Percentiles rank a stretch among this genome's conserved stretches.
These are phyloP conservation scores for Nymphalis urticae DNA, from an alignment of 2,888 invertebrate genomes.

Conservation along the genomic window DNA sequence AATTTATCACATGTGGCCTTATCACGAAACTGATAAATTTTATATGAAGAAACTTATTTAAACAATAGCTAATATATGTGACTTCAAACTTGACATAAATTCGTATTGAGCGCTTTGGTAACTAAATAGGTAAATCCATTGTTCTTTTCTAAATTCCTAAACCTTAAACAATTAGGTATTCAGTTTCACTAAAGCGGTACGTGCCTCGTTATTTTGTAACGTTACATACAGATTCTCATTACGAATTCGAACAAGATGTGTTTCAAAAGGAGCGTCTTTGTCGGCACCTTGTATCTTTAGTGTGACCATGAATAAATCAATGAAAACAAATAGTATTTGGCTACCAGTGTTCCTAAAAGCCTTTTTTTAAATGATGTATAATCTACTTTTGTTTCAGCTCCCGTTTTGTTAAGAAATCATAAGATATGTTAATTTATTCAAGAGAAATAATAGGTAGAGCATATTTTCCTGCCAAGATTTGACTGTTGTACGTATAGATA, in stretches of 20 bases:
- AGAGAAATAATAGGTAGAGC: slow-evolving; percentile 74
- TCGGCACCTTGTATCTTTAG: slow-evolving; percentile 73
- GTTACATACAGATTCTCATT: slow-evolving; percentile 71
- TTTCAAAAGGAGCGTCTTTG: slow-evolving; percentile 71
- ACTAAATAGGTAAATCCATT: slow-evolving; percentile 33
- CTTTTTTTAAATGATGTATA: slow-evolving; percentile 66
- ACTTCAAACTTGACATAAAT: slow-evolving; percentile 26
- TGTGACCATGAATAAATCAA: slow-evolving; percentile 80
- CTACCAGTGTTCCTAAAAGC: slow-evolving; percentile 77
- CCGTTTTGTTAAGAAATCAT: slow-evolving; percentile 67
- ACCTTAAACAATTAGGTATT: slow-evolving; percentile 52
- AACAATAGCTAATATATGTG: slow-evolving; percentile 60
- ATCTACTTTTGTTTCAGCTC: slow-evolving; percentile 72
- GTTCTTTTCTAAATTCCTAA: slow-evolving; percentile 47
- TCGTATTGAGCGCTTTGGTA: slow-evolving; percentile 12
- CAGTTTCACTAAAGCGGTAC: slow-evolving; percentile 66
- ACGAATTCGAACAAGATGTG: slow-evolving; percentile 66
- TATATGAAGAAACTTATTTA: slow-evolving; percentile 70
- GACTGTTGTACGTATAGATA: slow-evolving; percentile 75
- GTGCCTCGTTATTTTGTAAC: slow-evolving; percentile 69
- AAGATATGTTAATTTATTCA: slow-evolving; percentile 77
- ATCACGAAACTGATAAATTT: slow-evolving; percentile 75
- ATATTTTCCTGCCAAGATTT: slow-evolving; percentile 74
- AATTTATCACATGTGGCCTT: slow-evolving; percentile 79
- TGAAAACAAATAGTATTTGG: slow-evolving; percentile 81